A percentile compares a stretch with the other conserved stretches of the same genome.
Evolutionary conservation across 2,888 invertebrate genomes (phyloP).

Genomic region (Galeopsomyia nigrocyanea): DNA sequence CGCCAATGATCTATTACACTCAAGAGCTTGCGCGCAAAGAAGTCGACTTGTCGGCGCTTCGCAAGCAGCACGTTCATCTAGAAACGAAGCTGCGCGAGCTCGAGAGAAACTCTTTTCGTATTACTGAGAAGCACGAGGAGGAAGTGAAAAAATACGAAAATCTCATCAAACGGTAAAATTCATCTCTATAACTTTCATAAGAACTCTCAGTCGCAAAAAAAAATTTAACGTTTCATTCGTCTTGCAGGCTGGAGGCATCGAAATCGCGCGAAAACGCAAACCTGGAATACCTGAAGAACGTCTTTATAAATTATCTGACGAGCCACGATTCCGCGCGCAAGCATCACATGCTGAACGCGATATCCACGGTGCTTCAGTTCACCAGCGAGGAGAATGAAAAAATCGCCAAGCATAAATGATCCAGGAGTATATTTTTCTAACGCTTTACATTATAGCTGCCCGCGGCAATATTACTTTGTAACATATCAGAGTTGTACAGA

Average conservation of each 20-base stretch:
- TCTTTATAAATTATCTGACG: conserved; percentile 84
- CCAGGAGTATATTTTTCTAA: conserved; percentile 38
- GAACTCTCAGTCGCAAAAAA: background rate
- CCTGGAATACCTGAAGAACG: conserved; percentile 91
- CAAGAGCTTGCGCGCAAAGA: conserved; percentile 86
- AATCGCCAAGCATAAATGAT: conserved; percentile 57
- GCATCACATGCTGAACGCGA: conserved; percentile 90
- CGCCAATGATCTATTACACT: conserved; percentile 85
- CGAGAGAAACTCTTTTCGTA: conserved; percentile 62
- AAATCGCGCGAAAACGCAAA: conserved; percentile 88
- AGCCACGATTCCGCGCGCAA: conserved; percentile 79
- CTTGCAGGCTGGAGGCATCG: conserved; percentile 76
- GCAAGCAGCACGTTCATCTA: conserved; percentile 79
- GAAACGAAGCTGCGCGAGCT: conserved; percentile 65
- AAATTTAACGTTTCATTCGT: conserved; percentile 1
- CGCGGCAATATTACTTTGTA: background rate
- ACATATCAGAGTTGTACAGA: conserved; percentile 23
- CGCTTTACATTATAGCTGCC: background rate
- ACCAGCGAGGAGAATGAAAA: conserved; percentile 78
- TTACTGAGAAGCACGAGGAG: conserved; percentile 61
- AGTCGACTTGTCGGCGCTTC: conserved; percentile 80
- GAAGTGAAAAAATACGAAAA: conserved; percentile 59
- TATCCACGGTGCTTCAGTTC: conserved; percentile 87
- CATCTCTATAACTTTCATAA: background rate
- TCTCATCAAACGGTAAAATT: conserved; percentile 64